Evolutionary conservation across 2,888 invertebrate species (phyloP), one percentile per base, ranked within the genome.

Genomic region (Drosophila tanythrix): DNA sequence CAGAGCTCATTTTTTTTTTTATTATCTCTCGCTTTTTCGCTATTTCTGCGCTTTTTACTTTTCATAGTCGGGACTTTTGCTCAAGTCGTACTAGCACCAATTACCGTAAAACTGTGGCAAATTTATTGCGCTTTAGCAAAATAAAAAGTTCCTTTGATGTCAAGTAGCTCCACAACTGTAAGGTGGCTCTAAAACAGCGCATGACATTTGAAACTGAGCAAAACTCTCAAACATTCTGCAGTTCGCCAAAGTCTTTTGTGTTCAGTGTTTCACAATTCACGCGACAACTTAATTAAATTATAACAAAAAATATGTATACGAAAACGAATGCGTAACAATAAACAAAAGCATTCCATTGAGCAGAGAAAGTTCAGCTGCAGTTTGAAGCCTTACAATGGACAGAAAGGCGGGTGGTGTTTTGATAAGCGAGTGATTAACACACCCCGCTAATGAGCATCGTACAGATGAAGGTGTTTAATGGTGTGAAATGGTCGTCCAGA

Each of bases 371-470:
- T 50, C 2, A 35, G 52, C 27, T 51, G 25, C 36, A 55, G 52
- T 46, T 53, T 38, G 4, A 35, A 31, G 55, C 29, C 15, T 55
- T 15, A 31, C 58, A 53, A 53, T 63, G 43, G 50, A 15, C 29
- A 33, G 13, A 25, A 25, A 43, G 56, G 21, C 25, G 40, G 76
- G 63, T 61, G 71, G 66, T 63, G 62, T 60, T 64, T 61, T 76
- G 83, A 82, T 84, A 85, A 85, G 76, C 79, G 61, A 74, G 56
- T 75, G 76, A 73, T 84, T 88, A 88, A 66, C 80, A 82, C 74
- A 55, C 11, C 25, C 25, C 51, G 52, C 64, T 71, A 80, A 76
- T 66, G 64, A 68, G 63, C 61, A 56, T 64, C 57, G 50, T 25
- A 57, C 33, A 86, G 65, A 81, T 81, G 71, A 76, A 57, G 53